Evolutionary conservation across 2,888 invertebrate genomes (phyloP).

Genomic region (Hypercompe scribonia): DNA sequence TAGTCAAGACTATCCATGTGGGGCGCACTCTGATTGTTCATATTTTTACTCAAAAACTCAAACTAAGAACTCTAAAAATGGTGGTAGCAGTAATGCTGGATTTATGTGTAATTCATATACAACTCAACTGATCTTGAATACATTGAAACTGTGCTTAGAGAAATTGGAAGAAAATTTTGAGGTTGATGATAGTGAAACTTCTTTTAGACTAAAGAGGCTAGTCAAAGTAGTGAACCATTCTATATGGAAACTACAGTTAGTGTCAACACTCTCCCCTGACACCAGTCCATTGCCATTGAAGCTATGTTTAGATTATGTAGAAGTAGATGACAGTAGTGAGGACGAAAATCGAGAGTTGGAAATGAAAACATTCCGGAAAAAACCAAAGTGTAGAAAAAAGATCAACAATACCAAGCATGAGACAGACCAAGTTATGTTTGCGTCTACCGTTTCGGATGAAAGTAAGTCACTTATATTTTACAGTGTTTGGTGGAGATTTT

Average conservation of each 20-base stretch:
- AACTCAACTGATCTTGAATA: constrained; percentile 86
- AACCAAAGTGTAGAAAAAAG: constrained; percentile 72
- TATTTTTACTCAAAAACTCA: constrained; percentile 83
- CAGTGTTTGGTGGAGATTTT: too few species aligned
- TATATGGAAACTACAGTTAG: constrained; percentile 90
- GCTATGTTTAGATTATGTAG: constrained; percentile 80
- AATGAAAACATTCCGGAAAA: constrained; percentile 70
- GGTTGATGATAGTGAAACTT: constrained; percentile 61
- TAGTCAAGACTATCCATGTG: constrained; percentile 76
- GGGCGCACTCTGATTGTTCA: constrained; percentile 81
- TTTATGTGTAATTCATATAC: constrained; percentile 88
- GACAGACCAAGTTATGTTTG: constrained; percentile 71
- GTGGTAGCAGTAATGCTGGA: constrained; percentile 70
- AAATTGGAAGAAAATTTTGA: constrained; percentile 74
- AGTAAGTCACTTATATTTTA: constrained; percentile 55
- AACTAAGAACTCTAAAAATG: constrained; percentile 60
- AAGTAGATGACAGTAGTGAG: constrained; percentile 80
- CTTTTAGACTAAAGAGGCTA: constrained; percentile 68
- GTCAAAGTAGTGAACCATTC: constrained; percentile 88
- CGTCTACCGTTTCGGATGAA: constrained; percentile 77
- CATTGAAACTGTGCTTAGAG: constrained; percentile 85
- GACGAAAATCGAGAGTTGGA: constrained; percentile 77
- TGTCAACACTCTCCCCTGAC: constrained; percentile 86
- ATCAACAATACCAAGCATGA: constrained; percentile 75
- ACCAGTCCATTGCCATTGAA: constrained; percentile 76